These are phyloP conservation scores for Pheosia gnoma DNA, from an alignment of 2,888 invertebrate genomes.

Conservation along the genomic window DNA sequence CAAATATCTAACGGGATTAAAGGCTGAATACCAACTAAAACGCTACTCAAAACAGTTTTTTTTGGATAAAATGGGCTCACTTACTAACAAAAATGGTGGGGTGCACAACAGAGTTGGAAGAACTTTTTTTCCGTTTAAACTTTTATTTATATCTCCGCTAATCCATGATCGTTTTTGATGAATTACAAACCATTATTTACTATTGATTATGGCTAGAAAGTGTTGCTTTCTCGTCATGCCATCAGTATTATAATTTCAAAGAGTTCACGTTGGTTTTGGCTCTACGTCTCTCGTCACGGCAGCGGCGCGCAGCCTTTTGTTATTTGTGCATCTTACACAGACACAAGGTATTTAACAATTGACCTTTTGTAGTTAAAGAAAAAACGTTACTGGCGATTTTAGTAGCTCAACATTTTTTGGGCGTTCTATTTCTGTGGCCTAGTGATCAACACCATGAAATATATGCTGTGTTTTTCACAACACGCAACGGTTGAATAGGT, in stretches of 20 bases:
- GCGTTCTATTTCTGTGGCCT: not conserved
- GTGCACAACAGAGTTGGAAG: too few species aligned
- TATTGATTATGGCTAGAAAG: constrained; percentile 69
- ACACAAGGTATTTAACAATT: not conserved
- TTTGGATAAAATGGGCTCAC: too few species aligned
- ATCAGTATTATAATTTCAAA: constrained; percentile 59
- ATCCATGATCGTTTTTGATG: constrained; percentile 18
- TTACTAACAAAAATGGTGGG: too few species aligned
- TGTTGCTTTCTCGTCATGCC: constrained; percentile 65
- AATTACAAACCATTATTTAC: constrained; percentile 62
- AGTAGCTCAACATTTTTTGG: not conserved
- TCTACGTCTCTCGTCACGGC: constrained; percentile 46
- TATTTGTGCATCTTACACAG: not conserved
- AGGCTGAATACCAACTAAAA: not conserved
- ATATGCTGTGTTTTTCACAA: too few species aligned
- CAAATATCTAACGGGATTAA: constrained; percentile 7
- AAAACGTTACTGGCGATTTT: not conserved
- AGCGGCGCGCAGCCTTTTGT: constrained; percentile 14
- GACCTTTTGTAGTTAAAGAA: not conserved
- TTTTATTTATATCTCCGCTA: constrained; percentile 6
- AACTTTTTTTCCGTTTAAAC: too few species aligned
- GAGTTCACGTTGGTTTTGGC: constrained; percentile 40
- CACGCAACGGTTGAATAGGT: not conserved
- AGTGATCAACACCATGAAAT: not conserved
- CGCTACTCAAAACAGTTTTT: too few species aligned